Conservation (phyloP, 2,797 vertebrate species). For the Scarus forsteni region DNA sequence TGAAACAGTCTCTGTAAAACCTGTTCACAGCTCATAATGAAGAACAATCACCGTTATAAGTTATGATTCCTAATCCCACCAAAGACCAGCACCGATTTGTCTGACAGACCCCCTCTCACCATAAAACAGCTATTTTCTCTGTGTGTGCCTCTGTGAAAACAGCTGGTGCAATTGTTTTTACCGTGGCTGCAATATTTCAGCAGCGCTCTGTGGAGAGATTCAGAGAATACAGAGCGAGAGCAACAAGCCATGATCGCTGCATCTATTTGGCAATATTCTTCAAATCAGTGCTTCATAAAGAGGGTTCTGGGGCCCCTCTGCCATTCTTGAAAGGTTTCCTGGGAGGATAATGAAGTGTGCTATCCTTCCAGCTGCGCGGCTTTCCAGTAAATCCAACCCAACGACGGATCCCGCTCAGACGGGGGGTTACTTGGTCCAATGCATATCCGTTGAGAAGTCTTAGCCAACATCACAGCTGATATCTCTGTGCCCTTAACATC, state of each 20-base stretch:
- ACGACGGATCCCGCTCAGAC: neutral
- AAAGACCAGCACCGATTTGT: constrained; percentile 4
- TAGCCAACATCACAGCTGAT: constrained; percentile 21
- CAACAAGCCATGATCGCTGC: constrained; percentile 24
- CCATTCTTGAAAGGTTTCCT: constrained; percentile 36
- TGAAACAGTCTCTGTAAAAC: neutral
- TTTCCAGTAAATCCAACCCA: constrained; percentile 28
- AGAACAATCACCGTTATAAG: neutral
- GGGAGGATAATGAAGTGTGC: constrained; percentile 47
- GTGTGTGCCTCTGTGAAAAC: constrained; percentile 1
- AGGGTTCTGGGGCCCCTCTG: constrained; percentile 28
- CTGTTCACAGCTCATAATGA: neutral
- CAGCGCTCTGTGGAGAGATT: constrained; percentile 4
- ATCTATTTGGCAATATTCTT: constrained; percentile 37
- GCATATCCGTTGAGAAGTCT: constrained; percentile 21
- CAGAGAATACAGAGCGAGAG: constrained; percentile 6
- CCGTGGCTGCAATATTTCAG: neutral
- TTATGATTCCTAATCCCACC: neutral
- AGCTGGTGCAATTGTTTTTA: constrained; percentile 1
- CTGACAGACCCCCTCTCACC: neutral
- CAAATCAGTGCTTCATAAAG: constrained; percentile 31
- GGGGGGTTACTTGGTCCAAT: constrained; percentile 11
- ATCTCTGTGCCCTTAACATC: constrained; percentile 10
- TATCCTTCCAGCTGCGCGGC: constrained; percentile 34
- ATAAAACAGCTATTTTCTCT: constrained; percentile 13